Base-by-base conservation (phyloP, 2,888 invertebrate genomes). In the Drosophila prostipennis region DNA sequence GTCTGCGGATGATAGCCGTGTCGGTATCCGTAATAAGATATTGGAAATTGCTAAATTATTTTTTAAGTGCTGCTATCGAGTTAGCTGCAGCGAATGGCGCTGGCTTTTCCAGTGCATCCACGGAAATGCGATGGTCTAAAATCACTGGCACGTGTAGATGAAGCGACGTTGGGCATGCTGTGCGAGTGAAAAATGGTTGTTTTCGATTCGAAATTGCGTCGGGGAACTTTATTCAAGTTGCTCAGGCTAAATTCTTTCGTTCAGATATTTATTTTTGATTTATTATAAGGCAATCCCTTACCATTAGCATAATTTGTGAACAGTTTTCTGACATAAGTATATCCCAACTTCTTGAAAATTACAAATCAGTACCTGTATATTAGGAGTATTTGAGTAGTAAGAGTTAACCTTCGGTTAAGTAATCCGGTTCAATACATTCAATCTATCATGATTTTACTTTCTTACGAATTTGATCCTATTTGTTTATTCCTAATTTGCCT, bases 1-100 rank as follows among this genome's bases (percentile, higher is more conserved):
- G 80, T 57, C 78, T 70, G 58, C 61, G 71, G 67, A 69, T 69
- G 69, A 69, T 71, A 71, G 61, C 60, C 53, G 70, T 70, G 49
- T 51, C 49, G 45, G 34, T 53, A 37, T 64, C 64, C 16, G 52
- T 45, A 64, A 65, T 45, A 52, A 48, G 65, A 46, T 52, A 65
- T 65, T 65, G 67, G 52, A 65, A 53, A 65, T 65, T 46, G 52
- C 52, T 53, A 53, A 65, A 65, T 52, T 65, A 53, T 39, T 53
- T 63, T 52, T 67, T 65, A 65, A 65, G 65, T 65, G 65, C 52
- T 29, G 36, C 52, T 65, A 64, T 65, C 52, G 64, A 52, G 52
- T 64, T 64, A 60, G 34, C 61, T 63, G 61, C 60, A 42, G 19
- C 19, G 19, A 2, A 19, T 19, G 19, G 19, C 19, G 19, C 19